Conservation (phyloP, 1,140 invertebrate species). For the Megathymus violae region DNA sequence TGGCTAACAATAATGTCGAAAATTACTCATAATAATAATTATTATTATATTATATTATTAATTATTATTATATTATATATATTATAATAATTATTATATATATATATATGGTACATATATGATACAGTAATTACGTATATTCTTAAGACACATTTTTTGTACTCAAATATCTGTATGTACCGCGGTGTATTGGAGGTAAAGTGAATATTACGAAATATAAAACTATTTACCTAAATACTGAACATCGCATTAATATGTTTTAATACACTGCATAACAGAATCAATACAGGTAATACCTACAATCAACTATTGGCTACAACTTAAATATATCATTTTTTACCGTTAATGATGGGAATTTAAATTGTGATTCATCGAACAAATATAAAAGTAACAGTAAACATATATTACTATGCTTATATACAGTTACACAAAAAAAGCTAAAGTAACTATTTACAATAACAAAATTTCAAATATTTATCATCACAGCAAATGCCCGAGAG, state of each 20-base stretch:
- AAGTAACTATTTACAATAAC: conserved; percentile 61
- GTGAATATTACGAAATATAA: conserved; percentile 15
- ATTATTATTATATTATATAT: too few species aligned
- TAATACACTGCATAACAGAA: background rate
- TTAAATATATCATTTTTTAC: background rate
- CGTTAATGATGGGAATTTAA: conserved; percentile 2
- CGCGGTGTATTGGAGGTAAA: conserved; percentile 1
- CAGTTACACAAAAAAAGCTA: conserved; percentile 6
- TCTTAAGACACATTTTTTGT: conserved; percentile 53
- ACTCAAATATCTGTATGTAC: conserved; percentile 34
- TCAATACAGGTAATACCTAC: too few species aligned
- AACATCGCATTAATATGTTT: too few species aligned
- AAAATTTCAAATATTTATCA: conserved; percentile 62
- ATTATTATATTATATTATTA: too few species aligned
- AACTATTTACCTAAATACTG: conserved; percentile 31
- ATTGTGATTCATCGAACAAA: conserved; percentile 4
- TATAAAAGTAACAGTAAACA: conserved; percentile 15
- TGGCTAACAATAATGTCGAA: conserved; percentile 19
- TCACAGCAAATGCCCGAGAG: conserved; percentile 79
- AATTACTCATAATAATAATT: too few species aligned
- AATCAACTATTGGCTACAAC: too few species aligned
- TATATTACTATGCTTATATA: conserved; percentile 7
- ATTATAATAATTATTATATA: too few species aligned
- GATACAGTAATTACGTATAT: conserved; percentile 43
- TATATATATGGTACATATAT: too few species aligned